Evolutionary conservation across 2,888 invertebrate species (phyloP).

Genomic region (Cactoblastis cactorum): DNA sequence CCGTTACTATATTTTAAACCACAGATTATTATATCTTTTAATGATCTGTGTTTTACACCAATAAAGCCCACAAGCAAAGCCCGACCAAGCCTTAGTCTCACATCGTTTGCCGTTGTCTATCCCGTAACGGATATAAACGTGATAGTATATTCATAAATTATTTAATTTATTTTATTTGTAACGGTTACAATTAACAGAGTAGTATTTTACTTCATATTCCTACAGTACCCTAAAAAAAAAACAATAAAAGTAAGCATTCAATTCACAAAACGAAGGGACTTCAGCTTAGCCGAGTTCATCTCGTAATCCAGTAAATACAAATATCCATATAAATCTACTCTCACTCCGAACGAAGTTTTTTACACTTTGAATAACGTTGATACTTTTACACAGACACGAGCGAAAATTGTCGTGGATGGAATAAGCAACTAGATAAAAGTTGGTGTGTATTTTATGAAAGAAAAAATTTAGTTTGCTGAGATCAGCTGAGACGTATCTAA

Average conservation of each 20-base stretch:
- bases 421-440: constrained; percentile 10
- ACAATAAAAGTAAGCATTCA: constrained; percentile 10
- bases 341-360: constrained; percentile 8
- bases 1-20: no score
- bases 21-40: no score
- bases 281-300: constrained; percentile 5
- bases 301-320: constrained; percentile 1
- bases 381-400: constrained; percentile 8
- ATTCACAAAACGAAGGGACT: constrained; percentile 3
- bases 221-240: not conserved
- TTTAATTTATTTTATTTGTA: no score
- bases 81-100: no score
- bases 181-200: no score
- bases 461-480: not conserved
- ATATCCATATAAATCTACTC: not conserved
- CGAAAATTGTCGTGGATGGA: constrained; percentile 6
- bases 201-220: not conserved
- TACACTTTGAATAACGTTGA: not conserved
- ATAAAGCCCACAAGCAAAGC: no score
- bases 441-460: constrained; percentile 7
- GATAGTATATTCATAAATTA: no score
- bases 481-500: not conserved
- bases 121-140: no score
- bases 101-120: no score
- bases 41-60: no score